Base-by-base conservation (phyloP, 2,113 vertebrate genomes). In the Callaeas wilsoni region DNA sequence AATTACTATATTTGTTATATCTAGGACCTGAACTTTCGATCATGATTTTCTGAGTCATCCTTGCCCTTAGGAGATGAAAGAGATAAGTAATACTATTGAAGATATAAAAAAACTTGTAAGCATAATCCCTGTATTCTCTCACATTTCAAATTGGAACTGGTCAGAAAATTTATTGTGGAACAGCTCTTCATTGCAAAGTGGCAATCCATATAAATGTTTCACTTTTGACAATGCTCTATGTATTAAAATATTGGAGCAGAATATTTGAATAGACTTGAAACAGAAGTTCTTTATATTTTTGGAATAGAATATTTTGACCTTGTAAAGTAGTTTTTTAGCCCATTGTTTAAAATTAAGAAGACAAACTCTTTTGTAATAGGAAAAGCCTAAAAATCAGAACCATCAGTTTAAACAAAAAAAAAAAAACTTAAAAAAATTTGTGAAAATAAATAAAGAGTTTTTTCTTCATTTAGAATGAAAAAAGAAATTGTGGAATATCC, bases 311-410 rank as follows among this genome's bases (percentile, higher is more conserved):
- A 32, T 90, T 79, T 73, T 83, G 63, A 63, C 42, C 59, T 68
- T 81, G 39, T 53, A 41, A 93, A 87, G 27, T 23, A 69, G 19
- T 12, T 77, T 91, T 90, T 87, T 39, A 90, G 60, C 21, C 55
- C 19, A 32, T 90, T 93, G 68, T 90, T 90, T 85, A 91, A 94
- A 96, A 90, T 65, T 73, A 70, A 46, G 77, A 78, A 46, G 32
- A 69, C 27, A 88, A 94, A 53, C 19, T 75, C 22, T 33, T 91
- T 82, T 82, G 33, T 68, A 64, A 37, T 14, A 82, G 39, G 65
- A 87, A 82, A 87, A 75, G 30, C 16, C 22, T 52, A 73, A 93
- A 82, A 91, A 75, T 46, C 53, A 87, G 42, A 84, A 77, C 8
- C 18, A 83, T 78, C 33, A 18, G 25, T 80, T 96, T 80, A 70